Evolutionary conservation across 2,113 vertebrate species (phyloP), one percentile per base, ranked within the genome.

Genomic region (Elephas maximus): DNA sequence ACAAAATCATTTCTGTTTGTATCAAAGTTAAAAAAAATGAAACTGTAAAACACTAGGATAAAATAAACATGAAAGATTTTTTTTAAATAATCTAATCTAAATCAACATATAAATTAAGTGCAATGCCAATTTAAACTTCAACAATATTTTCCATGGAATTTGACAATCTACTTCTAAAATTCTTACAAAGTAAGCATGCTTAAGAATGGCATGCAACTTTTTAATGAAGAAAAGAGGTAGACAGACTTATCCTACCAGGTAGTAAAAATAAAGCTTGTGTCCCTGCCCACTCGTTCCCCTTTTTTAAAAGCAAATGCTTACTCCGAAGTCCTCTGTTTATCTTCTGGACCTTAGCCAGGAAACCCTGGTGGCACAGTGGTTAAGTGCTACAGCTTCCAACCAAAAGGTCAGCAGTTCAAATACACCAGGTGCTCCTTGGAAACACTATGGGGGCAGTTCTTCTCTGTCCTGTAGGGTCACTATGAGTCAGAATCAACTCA

Each of bases 41-140:
- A 91, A 45, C 8, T 67, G 0, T 6, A 48, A 33, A 84, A 60
- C 91, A 37, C 2, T 84, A 77, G 45, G 10, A 48, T 48, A 48
- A 48, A 96, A 84, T 60, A 81, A 92, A 41, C 8, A 63, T 53
- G 11, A 88, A 30, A 60, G 0, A 76, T 41, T 45, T 78, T 87
- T 63, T 1, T 4, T 73, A 97, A 90, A 91, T 83, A 71, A 10
- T 87, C 60, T 15, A 4, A 93, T 63, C 7, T 28, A 96, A 93
- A 45, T 92, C 57, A 48, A 82, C 33, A 7, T 82, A 20, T 4
- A 88, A 90, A 28, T 93, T 80, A 95, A 91, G 48, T 53, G 28
- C 24, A 91, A 94, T 5, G 71, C 12, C 57, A 84, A 88, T 69
- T 48, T 48, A 80, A 96, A 83, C 60, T 1, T 93, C 17, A 48